phyloP scores from a whole-genome alignment of 1,140 invertebrate species.

The Temnothorax curvispinosus region DNA sequence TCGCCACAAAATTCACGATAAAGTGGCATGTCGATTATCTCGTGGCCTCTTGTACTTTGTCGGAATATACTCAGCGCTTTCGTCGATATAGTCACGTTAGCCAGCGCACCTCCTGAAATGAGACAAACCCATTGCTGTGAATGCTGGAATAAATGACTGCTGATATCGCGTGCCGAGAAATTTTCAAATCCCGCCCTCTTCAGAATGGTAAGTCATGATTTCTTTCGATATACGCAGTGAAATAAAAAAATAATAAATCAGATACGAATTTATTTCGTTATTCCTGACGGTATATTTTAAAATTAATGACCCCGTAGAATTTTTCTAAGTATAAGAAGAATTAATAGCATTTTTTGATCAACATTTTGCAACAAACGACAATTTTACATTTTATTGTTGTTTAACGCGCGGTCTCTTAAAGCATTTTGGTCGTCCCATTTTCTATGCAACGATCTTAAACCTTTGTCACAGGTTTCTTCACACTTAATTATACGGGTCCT shows the following conservation, averaged over 20 bases:
- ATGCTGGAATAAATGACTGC: slow-evolving; percentile 67
- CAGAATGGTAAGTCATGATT: slow-evolving; percentile 39
- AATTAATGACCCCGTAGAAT: not conserved
- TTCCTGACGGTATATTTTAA: not conserved
- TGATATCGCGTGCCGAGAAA: slow-evolving; percentile 60
- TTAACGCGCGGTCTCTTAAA: not conserved
- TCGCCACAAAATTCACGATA: slow-evolving; percentile 51
- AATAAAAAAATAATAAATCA: not conserved
- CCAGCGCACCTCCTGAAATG: not conserved
- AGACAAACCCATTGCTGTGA: slow-evolving; percentile 41
- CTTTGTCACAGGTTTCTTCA: not conserved
- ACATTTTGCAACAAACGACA: not conserved
- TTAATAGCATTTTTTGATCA: not conserved
- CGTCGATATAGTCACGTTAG: not conserved
- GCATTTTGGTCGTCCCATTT: not conserved
- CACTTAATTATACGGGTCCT: not conserved
- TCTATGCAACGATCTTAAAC: not conserved
- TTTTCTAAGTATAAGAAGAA: not conserved
- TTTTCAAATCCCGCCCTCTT: slow-evolving; percentile 56
- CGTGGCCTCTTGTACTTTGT: slow-evolving; percentile 6
- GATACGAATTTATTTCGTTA: not conserved
- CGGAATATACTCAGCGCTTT: not conserved
- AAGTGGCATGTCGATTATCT: slow-evolving; percentile 9
- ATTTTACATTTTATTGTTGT: not conserved
- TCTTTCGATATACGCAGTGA: not conserved